Base-by-base conservation (phyloP, 2,797 vertebrate genomes). In the Microchirus variegatus region DNA sequence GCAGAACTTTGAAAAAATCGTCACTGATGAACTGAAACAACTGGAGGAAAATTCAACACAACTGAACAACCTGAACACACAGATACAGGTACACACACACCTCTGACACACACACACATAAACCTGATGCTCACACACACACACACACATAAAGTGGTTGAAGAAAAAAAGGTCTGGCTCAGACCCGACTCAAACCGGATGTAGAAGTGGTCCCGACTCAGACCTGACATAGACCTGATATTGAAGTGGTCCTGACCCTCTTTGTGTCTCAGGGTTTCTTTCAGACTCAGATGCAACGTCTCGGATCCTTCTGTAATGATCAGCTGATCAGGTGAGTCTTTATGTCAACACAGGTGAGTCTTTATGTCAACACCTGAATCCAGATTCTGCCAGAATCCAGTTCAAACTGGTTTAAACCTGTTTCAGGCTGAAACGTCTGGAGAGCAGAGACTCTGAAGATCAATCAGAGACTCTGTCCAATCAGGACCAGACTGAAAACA, bases 241-340 rank as follows among this genome's bases (percentile, higher is more conserved):
- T n/a, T n/a, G 12, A 31, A 49, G 16, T 12, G 8, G 58, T 6
- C 26, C 8, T 18, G 9, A 26, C n/a, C 16, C 26, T 26, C 6
- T 52, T 61, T 50, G 7, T 67, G 5, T 37, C 70, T 0, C 63
- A 98, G 96, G 93, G 85, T 15, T 95, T 95, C 67, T 95, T 93
- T 92, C 91, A 90, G 13, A 70, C 68, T 0, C 92, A 96, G 70
- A 84, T 89, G 3, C 59, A 87, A 63, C 88, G 89, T 38, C 76
- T 96, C 58, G 78, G 74, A 9, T 84, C 85, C 2, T 95, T 97
- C 85, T 96, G 91, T 63, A 82, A 89, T 2, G 48, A 74, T 43
- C 92, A 94, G 66, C 85, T 87, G 45, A 77, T 87, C 63, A 95
- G 94, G 97, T 97, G 40, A 67, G 47, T 67, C 16, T 9, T 19